These are phyloP conservation scores for Gobionotothen gibberifrons DNA, from an alignment of 2,797 vertebrate species.

Conservation along the genomic window DNA sequence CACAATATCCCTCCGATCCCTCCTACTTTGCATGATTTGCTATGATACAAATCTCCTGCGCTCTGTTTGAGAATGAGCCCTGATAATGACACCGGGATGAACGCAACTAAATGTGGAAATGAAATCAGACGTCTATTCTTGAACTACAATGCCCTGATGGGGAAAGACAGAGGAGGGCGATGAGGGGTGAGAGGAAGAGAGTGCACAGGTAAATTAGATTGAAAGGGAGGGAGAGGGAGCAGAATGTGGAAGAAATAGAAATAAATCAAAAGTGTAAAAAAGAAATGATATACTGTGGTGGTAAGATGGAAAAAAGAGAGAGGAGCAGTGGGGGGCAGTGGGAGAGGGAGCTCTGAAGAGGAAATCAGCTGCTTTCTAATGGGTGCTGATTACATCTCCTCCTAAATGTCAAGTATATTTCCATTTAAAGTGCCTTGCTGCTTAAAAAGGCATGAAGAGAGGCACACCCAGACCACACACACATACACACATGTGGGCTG, in stretches of 20 bases:
- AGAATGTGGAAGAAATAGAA: slow-evolving; percentile 58
- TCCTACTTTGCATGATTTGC: slow-evolving; percentile 70
- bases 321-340: slow-evolving; percentile 18
- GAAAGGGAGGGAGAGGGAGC: slow-evolving; percentile 52
- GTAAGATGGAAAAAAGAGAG: slow-evolving; percentile 41
- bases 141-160: slow-evolving; percentile 72
- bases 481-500: slow-evolving; percentile 20
- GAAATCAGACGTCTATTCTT: slow-evolving; percentile 77
- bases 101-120: slow-evolving; percentile 67
- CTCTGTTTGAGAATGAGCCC: slow-evolving; percentile 49
- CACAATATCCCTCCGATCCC: slow-evolving; percentile 32
- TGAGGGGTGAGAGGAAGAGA: slow-evolving; percentile 17
- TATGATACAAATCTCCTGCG: slow-evolving; percentile 38
- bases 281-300: slow-evolving; percentile 53
- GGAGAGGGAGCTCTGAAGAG: slow-evolving; percentile 67
- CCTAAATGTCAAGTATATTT: slow-evolving; percentile 96
- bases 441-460: slow-evolving; percentile 89
- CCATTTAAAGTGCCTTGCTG: slow-evolving; percentile 92
- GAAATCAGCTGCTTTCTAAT: slow-evolving; percentile 92
- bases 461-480: slow-evolving; percentile 75
- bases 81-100: slow-evolving; percentile 63
- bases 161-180: slow-evolving; percentile 61
- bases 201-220: slow-evolving; percentile 73
- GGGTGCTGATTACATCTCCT: slow-evolving; percentile 91
- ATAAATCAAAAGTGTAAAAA: slow-evolving; percentile 70